These are phyloP conservation scores for Myiotriccus ornatus DNA, from an alignment of 2,797 vertebrate genomes.

Conservation along the genomic window DNA sequence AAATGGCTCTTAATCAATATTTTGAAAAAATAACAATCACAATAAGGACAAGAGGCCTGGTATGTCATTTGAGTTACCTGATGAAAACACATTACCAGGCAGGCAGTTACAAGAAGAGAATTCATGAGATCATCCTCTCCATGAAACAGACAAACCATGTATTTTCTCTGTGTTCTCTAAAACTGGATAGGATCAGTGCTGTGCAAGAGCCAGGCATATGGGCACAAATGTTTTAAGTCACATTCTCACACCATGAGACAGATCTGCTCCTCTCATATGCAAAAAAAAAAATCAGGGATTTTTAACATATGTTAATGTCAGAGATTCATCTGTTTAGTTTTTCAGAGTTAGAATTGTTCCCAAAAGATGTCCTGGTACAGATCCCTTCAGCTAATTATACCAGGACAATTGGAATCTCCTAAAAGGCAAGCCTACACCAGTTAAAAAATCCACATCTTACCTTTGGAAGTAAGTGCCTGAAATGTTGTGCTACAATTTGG, in stretches of 20 bases:
- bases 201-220: not conserved
- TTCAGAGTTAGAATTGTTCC: not conserved
- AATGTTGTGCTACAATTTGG: constrained; percentile 71
- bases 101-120: not conserved
- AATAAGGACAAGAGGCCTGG: not conserved
- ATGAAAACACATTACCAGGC: not conserved
- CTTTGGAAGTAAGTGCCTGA: constrained; percentile 76
- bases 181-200: not conserved
- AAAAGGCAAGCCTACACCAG: not conserved
- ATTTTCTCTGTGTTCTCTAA: not conserved
- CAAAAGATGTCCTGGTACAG: not conserved
- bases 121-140: not conserved
- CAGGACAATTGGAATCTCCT: not conserved
- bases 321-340: not conserved
- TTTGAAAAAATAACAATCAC: not conserved
- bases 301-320: not conserved
- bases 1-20: not conserved
- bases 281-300: not conserved
- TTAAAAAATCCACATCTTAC: constrained; percentile 46
- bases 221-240: not conserved
- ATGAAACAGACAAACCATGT: not conserved
- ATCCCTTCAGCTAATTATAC: not conserved
- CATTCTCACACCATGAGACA: not conserved
- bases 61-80: not conserved
- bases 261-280: not conserved